A percentile compares a stretch with the other conserved stretches of the same genome.
These are phyloP conservation scores for Mesembrinibis cayennensis DNA, from an alignment of 2,113 vertebrate genomes.

Conservation along the genomic window DNA sequence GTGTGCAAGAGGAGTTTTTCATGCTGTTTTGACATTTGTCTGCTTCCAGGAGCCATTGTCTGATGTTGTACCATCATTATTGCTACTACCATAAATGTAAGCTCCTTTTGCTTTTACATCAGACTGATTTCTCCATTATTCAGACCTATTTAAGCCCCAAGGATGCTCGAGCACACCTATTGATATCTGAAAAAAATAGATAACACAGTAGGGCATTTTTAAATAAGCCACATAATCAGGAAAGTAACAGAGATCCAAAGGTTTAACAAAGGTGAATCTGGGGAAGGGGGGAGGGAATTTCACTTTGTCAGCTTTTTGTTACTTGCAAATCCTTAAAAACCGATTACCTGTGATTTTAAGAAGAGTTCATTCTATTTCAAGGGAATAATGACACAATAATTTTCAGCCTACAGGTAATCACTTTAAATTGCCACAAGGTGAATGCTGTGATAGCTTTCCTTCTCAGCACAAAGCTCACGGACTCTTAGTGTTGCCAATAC, in stretches of 20 bases:
- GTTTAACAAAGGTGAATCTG: constrained; percentile 5
- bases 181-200: constrained; percentile 27
- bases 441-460: not conserved
- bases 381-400: constrained; percentile 32
- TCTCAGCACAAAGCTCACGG: not conserved
- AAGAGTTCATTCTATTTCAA: not conserved
- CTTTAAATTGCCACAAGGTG: not conserved
- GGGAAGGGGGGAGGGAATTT: not conserved
- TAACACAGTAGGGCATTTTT: constrained; percentile 28
- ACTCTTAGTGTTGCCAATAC: not conserved
- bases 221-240: constrained; percentile 22
- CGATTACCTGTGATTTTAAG: constrained; percentile 29
- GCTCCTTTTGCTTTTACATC: constrained; percentile 16
- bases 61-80: constrained; percentile 38
- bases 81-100: constrained; percentile 2
- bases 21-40: constrained; percentile 52
- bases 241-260: not conserved
- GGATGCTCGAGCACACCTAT: not conserved
- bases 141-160: constrained; percentile 1
- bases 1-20: constrained; percentile 7
- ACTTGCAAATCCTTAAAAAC: not conserved
- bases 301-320: not conserved
- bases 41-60: constrained; percentile 34
- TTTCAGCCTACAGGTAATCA: constrained; percentile 32
- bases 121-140: constrained; percentile 5